Evolutionary conservation across 2,113 vertebrate genomes (phyloP).

Genomic region (Toxotes chatareus): DNA sequence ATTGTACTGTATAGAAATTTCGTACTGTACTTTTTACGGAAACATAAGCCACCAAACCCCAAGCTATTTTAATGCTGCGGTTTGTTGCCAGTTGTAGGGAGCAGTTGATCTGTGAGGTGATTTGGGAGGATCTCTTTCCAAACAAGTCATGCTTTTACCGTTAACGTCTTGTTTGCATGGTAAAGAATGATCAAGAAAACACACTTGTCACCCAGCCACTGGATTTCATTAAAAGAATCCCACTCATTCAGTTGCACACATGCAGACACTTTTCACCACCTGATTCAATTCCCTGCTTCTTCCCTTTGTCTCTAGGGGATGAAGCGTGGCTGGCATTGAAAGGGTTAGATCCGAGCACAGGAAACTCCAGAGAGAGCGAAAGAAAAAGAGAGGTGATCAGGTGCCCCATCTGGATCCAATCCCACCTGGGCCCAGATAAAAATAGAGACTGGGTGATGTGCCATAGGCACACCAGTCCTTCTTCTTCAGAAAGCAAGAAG

Average conservation of each 20-base stretch:
- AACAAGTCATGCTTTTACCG: background rate
- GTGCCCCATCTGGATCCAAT: slow-evolving; percentile 81
- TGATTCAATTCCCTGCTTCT: slow-evolving; percentile 40
- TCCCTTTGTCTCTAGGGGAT: slow-evolving; percentile 32
- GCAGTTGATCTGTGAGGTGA: slow-evolving; percentile 1
- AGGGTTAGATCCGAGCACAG: slow-evolving; percentile 42
- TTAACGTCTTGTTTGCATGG: slow-evolving; percentile 23
- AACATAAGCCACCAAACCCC: background rate
- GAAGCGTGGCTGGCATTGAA: slow-evolving; percentile 29
- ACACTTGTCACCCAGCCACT: slow-evolving; percentile 26
- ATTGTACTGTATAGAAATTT: slow-evolving; percentile 5
- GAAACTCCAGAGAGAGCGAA: slow-evolving; percentile 41
- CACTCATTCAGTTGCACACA: slow-evolving; percentile 9
- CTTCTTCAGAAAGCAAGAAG: slow-evolving; percentile 60
- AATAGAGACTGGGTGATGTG: slow-evolving; percentile 68
- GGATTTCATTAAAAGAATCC: slow-evolving; percentile 35
- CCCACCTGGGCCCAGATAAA: slow-evolving; percentile 76
- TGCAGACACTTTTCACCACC: background rate
- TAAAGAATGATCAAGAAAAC: slow-evolving; percentile 3
- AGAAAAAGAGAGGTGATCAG: slow-evolving; percentile 45
- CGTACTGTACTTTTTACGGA: background rate
- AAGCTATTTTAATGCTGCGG: background rate
- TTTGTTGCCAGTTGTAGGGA: background rate
- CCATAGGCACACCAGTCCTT: slow-evolving; percentile 42
- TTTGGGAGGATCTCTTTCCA: slow-evolving; percentile 1